Conservation (phyloP, 2,113 vertebrate species). For the Myiozetetes cayanensis region DNA sequence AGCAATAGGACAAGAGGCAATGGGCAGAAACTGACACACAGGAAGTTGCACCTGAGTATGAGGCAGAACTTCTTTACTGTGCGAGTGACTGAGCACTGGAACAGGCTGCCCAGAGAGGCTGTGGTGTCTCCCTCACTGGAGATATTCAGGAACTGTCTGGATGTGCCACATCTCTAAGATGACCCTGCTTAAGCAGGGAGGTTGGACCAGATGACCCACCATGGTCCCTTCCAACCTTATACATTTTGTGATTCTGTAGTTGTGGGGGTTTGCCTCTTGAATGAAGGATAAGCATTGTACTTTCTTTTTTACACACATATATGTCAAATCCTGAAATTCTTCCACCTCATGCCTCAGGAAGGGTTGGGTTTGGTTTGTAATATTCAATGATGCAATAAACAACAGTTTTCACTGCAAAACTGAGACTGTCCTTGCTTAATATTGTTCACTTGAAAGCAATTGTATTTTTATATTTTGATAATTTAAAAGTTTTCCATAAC, state of each 20-base stretch:
- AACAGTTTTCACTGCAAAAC: not conserved
- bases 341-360: not conserved
- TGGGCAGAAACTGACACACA: not conserved
- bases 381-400: not conserved
- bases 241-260: not conserved
- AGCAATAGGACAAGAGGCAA: not conserved
- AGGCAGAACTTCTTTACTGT: not conserved
- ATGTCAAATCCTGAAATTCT: not conserved
- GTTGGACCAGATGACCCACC: not conserved
- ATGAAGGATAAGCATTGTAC: not conserved
- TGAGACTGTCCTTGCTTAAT: not conserved
- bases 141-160: not conserved
- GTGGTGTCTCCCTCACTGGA: not conserved
- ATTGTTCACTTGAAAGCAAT: not conserved
- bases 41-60: not conserved
- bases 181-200: not conserved
- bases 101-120: not conserved
- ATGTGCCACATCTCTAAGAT: not conserved
- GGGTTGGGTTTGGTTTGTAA: not conserved
- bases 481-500: not conserved
- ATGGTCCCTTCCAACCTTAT: not conserved
- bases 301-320: not conserved
- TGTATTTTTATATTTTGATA: not conserved
- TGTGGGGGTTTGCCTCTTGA: not conserved
- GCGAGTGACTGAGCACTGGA: rapidly evolving